Evolutionary conservation across 2,797 vertebrate species (phyloP).

Genomic region (Cuniculus paca): DNA sequence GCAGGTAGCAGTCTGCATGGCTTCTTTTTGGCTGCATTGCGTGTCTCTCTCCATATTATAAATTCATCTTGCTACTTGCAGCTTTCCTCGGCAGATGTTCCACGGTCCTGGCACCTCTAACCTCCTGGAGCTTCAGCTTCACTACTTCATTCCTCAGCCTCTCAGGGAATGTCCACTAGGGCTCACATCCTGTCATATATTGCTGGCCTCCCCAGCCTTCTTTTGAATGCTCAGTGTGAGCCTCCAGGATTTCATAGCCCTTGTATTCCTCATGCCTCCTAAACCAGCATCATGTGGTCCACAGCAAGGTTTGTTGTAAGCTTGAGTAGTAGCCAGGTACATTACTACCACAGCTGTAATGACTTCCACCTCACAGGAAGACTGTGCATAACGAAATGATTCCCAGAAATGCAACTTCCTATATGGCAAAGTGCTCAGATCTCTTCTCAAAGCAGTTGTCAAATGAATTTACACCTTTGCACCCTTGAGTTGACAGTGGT

Average conservation of each 20-base stretch:
- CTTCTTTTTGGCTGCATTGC: not conserved
- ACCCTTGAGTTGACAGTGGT: not conserved
- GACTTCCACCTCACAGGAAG: not conserved
- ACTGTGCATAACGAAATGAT: not conserved
- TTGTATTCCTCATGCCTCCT: not conserved
- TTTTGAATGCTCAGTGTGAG: not conserved
- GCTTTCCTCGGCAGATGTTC: too few relatives aligned
- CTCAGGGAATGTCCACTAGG: not conserved
- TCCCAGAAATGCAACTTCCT: not conserved
- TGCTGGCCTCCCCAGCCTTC: not conserved
- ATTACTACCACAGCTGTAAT: not conserved
- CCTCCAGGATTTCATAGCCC: not conserved
- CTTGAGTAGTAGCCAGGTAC: not conserved
- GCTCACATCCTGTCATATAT: not conserved
- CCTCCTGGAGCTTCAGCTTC: not conserved
- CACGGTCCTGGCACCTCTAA: not conserved
- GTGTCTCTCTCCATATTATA: not conserved
- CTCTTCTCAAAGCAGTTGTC: not conserved
- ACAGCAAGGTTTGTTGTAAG: not conserved
- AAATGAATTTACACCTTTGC: not conserved
- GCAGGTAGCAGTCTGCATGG: not conserved
- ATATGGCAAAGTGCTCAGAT: not conserved
- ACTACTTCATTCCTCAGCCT: not conserved
- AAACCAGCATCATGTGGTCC: not conserved
- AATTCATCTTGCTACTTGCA: not conserved